Evolutionary conservation across 53 echinoderm and acorn worm species (phyloP).

Genomic region (Paracentrotus lividus): DNA sequence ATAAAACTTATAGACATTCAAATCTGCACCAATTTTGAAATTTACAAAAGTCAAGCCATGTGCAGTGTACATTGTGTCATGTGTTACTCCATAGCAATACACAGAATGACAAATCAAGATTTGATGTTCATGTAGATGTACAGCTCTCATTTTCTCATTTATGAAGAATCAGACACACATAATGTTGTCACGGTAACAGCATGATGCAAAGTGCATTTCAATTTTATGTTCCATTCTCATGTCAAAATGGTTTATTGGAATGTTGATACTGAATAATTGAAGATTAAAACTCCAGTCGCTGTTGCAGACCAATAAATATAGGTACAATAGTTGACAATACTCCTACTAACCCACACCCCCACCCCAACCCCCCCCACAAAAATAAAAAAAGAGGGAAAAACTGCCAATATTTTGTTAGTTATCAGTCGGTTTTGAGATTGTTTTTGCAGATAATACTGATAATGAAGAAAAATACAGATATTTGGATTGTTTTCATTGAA

Average conservation of each 20-base stretch:
- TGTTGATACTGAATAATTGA: too few species aligned
- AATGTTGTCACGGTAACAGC: background rate
- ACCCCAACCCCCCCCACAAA: too few species aligned
- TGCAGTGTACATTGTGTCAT: background rate
- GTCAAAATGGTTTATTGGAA: background rate
- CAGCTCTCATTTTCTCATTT: background rate
- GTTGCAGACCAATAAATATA: too few species aligned
- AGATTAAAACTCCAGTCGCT: too few species aligned
- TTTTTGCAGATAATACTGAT: too few species aligned
- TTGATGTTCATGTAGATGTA: background rate
- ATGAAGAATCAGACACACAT: background rate
- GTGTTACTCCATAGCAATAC: background rate
- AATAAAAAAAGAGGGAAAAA: too few species aligned
- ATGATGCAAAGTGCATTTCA: background rate
- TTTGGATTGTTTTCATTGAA: too few species aligned
- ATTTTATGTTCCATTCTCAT: background rate
- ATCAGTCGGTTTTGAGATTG: too few species aligned
- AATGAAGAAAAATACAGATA: too few species aligned
- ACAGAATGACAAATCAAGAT: background rate
- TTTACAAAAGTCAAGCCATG: background rate
- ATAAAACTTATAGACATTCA: background rate
- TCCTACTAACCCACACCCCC: too few species aligned
- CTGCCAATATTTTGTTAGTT: too few species aligned
- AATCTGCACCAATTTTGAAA: background rate
- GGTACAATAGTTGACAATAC: too few species aligned